Base-by-base conservation (phyloP, 2,113 vertebrate genomes). In the Oenanthe oenanthe region DNA sequence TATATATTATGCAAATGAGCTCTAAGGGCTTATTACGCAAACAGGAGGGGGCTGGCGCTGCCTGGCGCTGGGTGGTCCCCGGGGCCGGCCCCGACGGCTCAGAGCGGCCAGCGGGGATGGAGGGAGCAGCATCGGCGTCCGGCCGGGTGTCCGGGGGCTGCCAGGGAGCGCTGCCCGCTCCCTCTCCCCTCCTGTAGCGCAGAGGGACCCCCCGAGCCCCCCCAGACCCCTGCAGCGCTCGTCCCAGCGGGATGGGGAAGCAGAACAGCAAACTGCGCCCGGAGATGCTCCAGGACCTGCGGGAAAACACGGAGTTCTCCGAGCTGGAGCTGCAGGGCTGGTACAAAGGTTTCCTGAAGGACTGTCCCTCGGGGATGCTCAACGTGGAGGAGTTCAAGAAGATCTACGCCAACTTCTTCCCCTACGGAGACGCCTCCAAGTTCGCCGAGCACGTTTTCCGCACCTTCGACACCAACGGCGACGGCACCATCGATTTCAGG, bases 281-380 rank as follows among this genome's bases (percentile, higher is more conserved):
- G 0, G 99, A 99, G 98, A 99, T 99, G 99, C 98, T 99, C 65
- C 99, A 99, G 97, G 99, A 99, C 97, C 98, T 99, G 91, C 98
- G 99, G 80, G 99, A 99, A 97, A 99, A 99, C 97, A 99, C 99
- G 0, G 99, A 99, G 96, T 99, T 99, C 98, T 99, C 99, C 0
- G 99, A 99, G 93, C 98, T 99, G 80, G 99, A 99, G 98, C 98
- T 99, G 70, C 99, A 99, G 97, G 99, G 99, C 89, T 99, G 99
- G 99, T 99, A 99, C 98, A 99, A 99, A 93, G 99, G 99, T 25
- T 99, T 99, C 97, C 98, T 99, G 87, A 99, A 99, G 98, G 99
- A 99, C 95, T 99, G 99, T 91, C 99, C 99, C 89, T 99, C 99
- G 1, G 99, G 99, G 38, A 99, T 99, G 95, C 98, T 99, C 93